Evolutionary conservation across 2,113 vertebrate genomes (phyloP), one percentile per base, ranked within the genome.

Genomic region (Vicugna pacos): DNA sequence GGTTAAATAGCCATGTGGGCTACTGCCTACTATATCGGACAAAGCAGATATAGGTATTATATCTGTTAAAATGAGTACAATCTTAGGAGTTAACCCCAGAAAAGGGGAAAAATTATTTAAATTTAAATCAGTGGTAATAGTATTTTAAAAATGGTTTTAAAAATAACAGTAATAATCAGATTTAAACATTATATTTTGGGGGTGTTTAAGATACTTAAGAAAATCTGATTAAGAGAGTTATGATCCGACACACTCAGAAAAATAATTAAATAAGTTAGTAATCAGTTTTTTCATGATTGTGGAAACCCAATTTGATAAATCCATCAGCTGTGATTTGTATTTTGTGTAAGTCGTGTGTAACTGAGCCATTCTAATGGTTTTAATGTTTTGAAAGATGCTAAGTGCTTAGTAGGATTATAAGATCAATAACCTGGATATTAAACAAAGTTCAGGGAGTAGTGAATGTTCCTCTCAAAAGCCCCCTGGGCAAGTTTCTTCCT

Each of bases 111-210:
- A 67, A 28, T 80, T 70, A 73, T 81, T 73, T 69, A 85, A 72
- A 50, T 87, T 70, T 92, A 72, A 86, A n/a, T 93, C 11, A n/a
- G 4, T 67, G 52, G 26, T 22, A 76, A 81, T 54, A 42, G n/a
- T 56, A 90, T 60, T 84, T 93, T 89, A 60, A 7, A 64, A 84
- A 48, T 82, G 14, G 30, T 32, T 96, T 85, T 85, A 38, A 84
- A 62, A 48, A 35, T 42, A 75, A 75, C 35, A 79, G 13, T 87
- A 88, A 28, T 24, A 65, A 91, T 58, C 32, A 19, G 32, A 65
- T 38, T 81, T 93, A 35, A 75, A 30, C 28, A 50, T 2, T 77
- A 65, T 80, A 17, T 77, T 64, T 82, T 11, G 6, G 15, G 46
- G 26, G 20, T 54, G 14, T 62, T 95, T 91, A 69, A 77, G 56